Base-by-base conservation (phyloP, 2,888 invertebrate genomes). In the Selenia dentaria region DNA sequence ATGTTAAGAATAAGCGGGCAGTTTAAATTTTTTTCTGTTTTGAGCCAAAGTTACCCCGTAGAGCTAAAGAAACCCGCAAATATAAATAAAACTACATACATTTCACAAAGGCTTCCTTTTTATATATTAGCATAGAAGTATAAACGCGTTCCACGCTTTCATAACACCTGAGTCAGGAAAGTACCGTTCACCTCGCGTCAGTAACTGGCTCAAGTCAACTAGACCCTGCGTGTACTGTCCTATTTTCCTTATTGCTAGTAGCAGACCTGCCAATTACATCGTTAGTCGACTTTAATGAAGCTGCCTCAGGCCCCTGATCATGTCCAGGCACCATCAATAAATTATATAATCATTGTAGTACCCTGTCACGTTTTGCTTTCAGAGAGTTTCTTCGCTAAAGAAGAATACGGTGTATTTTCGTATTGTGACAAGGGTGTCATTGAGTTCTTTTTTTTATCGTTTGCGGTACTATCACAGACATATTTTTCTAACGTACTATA, bases 271-370 rank as follows among this genome's bases (percentile, higher is more conserved):
- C 83, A 78, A 84, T 87, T 83, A 83, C 76, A 77, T 86, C 78
- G 80, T 86, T 86, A 87, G 81, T 70, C 74, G 63, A 46, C 64
- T 67, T 65, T 84, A 84, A 84, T 84, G 77, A 81, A 76, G 40
- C 58, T 50, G 70, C 79, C 74, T 66, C 59, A 54, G 74, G 79
- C 73, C 42, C 40, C 57, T 65, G 66, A 68, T 73, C 74, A 36
- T 27, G 44, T 33, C 11, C 13, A 27, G 13, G 22, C 22, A 22
- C 22, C 8, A 8, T 8, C 8, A 31, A 26, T 12, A 6, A 13
- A 26, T 20, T 46, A 25, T 53, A n/a, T n/a, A n/a, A n/a, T 49
- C 59, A 2, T n/a, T 13, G 14, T 10, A 33, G 16, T 11, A 45
- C 45, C 13, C n/a, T 39, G 29, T 31, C 34, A 2, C 12, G 29